Evolutionary conservation across 2,888 invertebrate genomes (phyloP).

Genomic region (Folsomia manolachei): DNA sequence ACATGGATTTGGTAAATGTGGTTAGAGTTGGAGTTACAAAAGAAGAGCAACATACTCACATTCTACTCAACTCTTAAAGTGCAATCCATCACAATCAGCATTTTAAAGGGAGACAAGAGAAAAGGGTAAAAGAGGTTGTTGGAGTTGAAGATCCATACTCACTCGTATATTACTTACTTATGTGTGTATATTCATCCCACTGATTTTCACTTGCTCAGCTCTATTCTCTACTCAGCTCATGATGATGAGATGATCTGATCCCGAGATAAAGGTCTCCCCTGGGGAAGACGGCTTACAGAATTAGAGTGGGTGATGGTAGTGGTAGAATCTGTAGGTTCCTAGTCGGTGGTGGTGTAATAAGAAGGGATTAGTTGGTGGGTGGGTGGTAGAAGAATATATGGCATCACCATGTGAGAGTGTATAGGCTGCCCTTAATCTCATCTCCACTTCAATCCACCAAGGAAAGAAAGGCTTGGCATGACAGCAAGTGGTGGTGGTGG

Average conservation of each 20-base stretch:
- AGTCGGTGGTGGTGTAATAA: not conserved
- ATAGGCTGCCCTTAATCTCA: not conserved
- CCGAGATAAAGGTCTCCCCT: not conserved
- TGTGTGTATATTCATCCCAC: not conserved
- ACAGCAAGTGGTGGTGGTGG: too few relatives aligned
- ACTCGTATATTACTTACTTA: too few relatives aligned
- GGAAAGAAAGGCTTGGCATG: too few relatives aligned
- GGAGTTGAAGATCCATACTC: not conserved
- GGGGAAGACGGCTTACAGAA: not conserved
- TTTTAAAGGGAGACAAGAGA: not conserved
- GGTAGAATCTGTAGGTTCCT: too few relatives aligned
- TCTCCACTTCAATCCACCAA: too few relatives aligned
- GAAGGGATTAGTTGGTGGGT: not conserved
- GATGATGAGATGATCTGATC: not conserved
- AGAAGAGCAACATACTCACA: too few relatives aligned
- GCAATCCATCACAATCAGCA: not conserved
- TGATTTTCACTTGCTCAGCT: not conserved
- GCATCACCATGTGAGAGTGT: too few relatives aligned
- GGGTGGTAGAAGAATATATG: not conserved
- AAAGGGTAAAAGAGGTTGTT: too few relatives aligned
- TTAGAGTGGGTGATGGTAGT: not conserved
- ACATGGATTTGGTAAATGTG: too few relatives aligned
- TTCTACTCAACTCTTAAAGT: not conserved
- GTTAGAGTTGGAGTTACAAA: too few relatives aligned
- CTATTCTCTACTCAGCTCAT: too few relatives aligned